These are phyloP conservation scores for Pipistrellus pygmaeus DNA, from an alignment of 2,797 vertebrate genomes.

Conservation along the genomic window DNA sequence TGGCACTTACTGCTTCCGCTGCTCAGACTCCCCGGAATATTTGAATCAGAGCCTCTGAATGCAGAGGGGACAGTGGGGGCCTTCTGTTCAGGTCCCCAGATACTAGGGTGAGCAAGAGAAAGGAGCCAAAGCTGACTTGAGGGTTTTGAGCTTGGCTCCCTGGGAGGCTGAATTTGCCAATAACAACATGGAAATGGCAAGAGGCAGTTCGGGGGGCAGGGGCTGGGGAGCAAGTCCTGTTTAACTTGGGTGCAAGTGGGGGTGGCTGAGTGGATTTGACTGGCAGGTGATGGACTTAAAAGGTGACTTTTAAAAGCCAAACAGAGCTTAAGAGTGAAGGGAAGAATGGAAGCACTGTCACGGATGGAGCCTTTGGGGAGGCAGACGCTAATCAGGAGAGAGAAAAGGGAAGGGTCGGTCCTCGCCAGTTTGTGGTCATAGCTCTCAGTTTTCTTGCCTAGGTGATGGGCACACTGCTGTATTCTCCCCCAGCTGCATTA, in stretches of 20 bases:
- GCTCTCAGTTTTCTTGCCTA: not conserved
- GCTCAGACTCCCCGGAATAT: not conserved
- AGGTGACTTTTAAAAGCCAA: slow-evolving; percentile 69
- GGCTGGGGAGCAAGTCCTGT: not conserved
- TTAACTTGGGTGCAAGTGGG: not conserved
- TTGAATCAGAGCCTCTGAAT: not conserved
- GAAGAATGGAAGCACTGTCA: not conserved
- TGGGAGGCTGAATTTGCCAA: not conserved
- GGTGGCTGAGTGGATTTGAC: slow-evolving; percentile 37
- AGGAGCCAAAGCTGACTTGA: not conserved
- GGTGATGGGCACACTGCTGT: not conserved
- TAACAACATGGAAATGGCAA: slow-evolving; percentile 4
- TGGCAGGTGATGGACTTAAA: slow-evolving; percentile 41
- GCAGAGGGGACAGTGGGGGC: not conserved
- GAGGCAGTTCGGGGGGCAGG: not conserved
- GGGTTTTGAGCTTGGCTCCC: slow-evolving; percentile 25
- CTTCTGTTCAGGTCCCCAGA: not conserved
- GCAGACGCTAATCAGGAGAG: not conserved
- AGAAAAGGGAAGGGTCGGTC: fast-evolving
- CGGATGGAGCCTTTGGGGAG: not conserved
- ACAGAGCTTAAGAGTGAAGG: not conserved
- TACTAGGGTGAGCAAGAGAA: not conserved
- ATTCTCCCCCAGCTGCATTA: not conserved
- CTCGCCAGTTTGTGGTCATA: fast-evolving
- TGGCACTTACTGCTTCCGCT: not conserved